Conservation (phyloP, 2,888 invertebrate genomes). For the Rhagophthalmus giganteus region DNA sequence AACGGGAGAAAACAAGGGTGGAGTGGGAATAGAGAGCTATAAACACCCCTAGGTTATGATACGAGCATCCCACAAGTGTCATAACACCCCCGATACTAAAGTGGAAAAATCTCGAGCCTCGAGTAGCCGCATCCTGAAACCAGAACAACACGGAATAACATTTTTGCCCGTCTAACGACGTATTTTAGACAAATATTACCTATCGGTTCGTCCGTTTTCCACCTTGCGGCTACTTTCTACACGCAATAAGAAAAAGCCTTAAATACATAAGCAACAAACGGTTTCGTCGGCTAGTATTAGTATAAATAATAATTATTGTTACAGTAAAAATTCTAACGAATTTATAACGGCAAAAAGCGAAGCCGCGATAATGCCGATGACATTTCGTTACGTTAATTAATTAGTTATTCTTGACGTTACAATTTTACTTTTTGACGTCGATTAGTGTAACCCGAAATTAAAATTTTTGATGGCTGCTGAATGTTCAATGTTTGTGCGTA, state of each 20-base stretch:
- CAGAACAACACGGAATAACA: conserved; percentile 25
- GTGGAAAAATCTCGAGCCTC: conserved; percentile 30
- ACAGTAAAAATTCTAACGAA: no score
- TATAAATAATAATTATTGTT: no score
- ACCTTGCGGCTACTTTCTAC: conserved; percentile 4
- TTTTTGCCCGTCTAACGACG: conserved; percentile 17
- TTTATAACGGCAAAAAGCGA: no score
- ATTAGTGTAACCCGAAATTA: no score
- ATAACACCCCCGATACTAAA: conserved; percentile 31
- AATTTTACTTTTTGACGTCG: no score
- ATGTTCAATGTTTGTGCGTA: no score
- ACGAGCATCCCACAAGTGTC: conserved; percentile 33
- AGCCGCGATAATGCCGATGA: no score
- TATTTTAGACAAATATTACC: conserved; percentile 22
- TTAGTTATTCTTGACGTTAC: no score
- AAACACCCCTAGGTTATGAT: conserved; percentile 33
- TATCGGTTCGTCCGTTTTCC: conserved; percentile 1
- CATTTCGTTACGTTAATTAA: no score
- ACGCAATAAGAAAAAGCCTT: not conserved
- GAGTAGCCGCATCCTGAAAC: conserved; percentile 29
- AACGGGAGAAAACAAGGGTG: conserved; percentile 11
- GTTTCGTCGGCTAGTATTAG: no score
- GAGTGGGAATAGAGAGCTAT: conserved; percentile 27
- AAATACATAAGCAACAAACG: no score
- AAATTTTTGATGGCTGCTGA: no score